Conservation (phyloP, 2,113 vertebrate genomes). For the Toxotes jaculatrix region DNA sequence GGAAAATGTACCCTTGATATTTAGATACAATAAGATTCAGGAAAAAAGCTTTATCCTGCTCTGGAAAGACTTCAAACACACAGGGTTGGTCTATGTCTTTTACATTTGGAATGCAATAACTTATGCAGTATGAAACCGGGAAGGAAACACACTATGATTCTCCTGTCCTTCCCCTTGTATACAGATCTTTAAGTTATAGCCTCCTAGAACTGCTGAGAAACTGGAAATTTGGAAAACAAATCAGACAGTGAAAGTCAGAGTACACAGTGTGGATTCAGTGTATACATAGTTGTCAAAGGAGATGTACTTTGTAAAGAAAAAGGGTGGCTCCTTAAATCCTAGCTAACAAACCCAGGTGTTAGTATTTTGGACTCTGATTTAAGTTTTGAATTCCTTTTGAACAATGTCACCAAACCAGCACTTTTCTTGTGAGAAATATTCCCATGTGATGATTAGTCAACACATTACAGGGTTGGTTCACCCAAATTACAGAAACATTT, state of each 20-base stretch:
- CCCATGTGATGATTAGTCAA: constrained; percentile 23
- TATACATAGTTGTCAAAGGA: constrained; percentile 4
- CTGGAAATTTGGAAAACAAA: constrained; percentile 53
- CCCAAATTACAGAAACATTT: constrained; percentile 17
- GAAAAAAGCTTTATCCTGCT: constrained; percentile 16
- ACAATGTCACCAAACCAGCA: neutral
- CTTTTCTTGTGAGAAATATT: constrained; percentile 9
- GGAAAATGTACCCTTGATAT: constrained; percentile 14
- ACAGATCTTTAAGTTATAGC: constrained; percentile 41
- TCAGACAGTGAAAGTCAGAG: constrained; percentile 16
- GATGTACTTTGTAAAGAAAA: neutral
- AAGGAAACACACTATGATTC: constrained; percentile 9
- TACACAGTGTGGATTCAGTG: constrained; percentile 35
- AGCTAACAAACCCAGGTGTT: neutral
- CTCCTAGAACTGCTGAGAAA: constrained; percentile 22
- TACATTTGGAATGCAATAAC: constrained; percentile 11
- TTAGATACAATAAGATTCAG: constrained; percentile 17
- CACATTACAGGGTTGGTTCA: neutral
- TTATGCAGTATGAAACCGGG: constrained; percentile 4
- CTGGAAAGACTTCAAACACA: constrained; percentile 24
- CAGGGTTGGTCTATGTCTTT: constrained; percentile 2
- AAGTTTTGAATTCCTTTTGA: constrained; percentile 6
- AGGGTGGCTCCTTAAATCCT: neutral
- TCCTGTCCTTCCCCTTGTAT: constrained; percentile 29
- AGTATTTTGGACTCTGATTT: neutral